Base-by-base conservation (phyloP, 1,140 invertebrate genomes). In the Drosophila kepulauana region DNA sequence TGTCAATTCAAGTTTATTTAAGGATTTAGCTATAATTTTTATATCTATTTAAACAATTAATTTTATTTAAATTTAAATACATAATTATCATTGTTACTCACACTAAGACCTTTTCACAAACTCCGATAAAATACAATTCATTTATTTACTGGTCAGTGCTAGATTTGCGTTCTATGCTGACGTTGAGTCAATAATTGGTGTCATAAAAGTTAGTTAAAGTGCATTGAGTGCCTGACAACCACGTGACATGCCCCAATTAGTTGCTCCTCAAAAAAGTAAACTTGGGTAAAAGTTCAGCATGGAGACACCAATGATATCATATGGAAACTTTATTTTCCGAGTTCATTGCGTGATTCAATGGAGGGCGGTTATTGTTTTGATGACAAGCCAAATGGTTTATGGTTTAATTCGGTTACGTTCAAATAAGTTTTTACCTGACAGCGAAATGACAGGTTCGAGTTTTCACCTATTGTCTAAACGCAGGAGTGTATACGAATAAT, bases 121-220 rank as follows among this genome's bases (percentile, higher is more conserved):
- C 5, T 43, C 1, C 41, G 3, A n/a, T 33, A 28, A 33, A 35
- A 54, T 10, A 11, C 56, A 56, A 64, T 70, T 56, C 62, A 69
- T 49, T 61, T 43, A 41, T 46, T 52, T 52, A 57, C 30, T 38
- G 28, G n/a, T 38, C 13, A 15, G 35, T 35, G 13, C 5, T 30
- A 20, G 28, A 62, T 30, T 35, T 28, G 61, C 33, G 51, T 33
- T 33, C n/a, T 59, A 16, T 13, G 5, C 16, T 16, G 10, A 56
- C 46, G 54, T 41, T 70, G 63, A 69, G 66, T 67, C 51, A 68
- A 84, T 88, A 88, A 88, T 84, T 88, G 85, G 84, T 81, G 84
- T 84, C 80, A 88, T 81, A 80, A 84, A 88, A 88, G 80, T 88
- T 88, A 89, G 84, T 88, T 84, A 81, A 88, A 75, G 79, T 59